Base-by-base conservation (phyloP, 2,888 invertebrate genomes). In the Sympetrum striolatum region DNA sequence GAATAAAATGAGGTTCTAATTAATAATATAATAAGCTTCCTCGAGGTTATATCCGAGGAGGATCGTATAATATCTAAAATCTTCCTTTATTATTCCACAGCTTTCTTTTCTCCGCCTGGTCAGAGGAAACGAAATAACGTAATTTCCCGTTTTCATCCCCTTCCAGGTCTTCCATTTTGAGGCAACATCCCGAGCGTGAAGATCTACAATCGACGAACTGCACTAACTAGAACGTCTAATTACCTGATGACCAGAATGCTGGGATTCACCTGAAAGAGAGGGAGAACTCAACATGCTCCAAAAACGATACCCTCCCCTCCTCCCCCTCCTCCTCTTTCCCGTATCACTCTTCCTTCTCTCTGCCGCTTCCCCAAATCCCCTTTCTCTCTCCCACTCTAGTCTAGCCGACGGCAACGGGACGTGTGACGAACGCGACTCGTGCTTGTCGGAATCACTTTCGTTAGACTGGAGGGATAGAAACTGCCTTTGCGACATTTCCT, bases 401-500 rank as follows among this genome's bases (percentile, higher is more conserved):
- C 37, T 86, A 35, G 86, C 86, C 91, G 92, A 93, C 90, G 92
- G 92, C 58, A 92, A 91, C 81, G 91, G 92, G 37, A 92, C 92
- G 73, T 92, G 93, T 91, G 92, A 91, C 90, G 82, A 91, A 39
- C 91, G 91, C 58, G 90, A 90, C 22, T 90, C 90, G 81, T 25
- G 90, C 58, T 91, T 92, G n/a, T 92, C 93, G 39, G 91, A 92
- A 35, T 91, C 91, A 22, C 92, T 92, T 48, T 91, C 92, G 35
- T 91, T 92, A 60, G 93, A 93, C 92, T 93, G 93, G 93, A 92
- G 93, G 90, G 92, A 93, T 35, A 92, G 94, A 44, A 94, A 94
- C 92, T 94, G 94, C 92, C 92, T 94, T 86, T 94, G 94, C 92
- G 94, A 94, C 91, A 92, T 93, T 64, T 92, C 92, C 58, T 95